Base-by-base conservation (phyloP, 2,113 vertebrate species). In the Chrysochloris asiatica region DNA sequence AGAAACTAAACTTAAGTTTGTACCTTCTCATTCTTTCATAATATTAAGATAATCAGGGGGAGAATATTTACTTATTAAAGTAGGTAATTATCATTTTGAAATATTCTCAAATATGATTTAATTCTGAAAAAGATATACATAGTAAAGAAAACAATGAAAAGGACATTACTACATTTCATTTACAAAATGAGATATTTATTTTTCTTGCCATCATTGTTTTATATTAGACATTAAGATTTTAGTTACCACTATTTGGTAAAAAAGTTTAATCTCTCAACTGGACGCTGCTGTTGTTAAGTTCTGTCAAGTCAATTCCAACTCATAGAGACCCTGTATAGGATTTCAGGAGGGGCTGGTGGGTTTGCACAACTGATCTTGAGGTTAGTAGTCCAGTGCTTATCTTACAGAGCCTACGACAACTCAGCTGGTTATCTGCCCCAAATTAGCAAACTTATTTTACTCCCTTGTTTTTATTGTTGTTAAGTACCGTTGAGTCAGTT, bases 41-140 rank as follows among this genome's bases (percentile, higher is more conserved):
- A 47, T 61, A 45, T 69, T 36, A 83, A 81, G 30, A 81, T 2
- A 75, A 21, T 65, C 72, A 94, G 36, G 84, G 52, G 7, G 19
- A 77, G 30, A 93, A 16, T 83, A 90, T 52, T 89, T 88, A 72
- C 47, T 89, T 89, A 81, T n/a, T 89, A 71, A 92, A 86, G 43
- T 2, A 77, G 41, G 63, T 73, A 56, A 63, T 83, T 84, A 86
- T 6, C 30, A 13, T 85, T 84, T 43, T 85, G 38, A 89, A 94
- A 92, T 43, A 89, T 19, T 56, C 5, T 24, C 17, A 76, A 86
- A 92, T 82, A 65, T 78, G n/a, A n/a, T n/a, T n/a, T n/a, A 93
- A 79, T 76, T 63, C 21, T 69, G 85, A 73, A 81, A 83, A 93
- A 90, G 17, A 81, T 67, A 80, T 1, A 87, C 0, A 67, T 12